Percentiles rank a stretch among this genome's conserved stretches.
Conservation (phyloP, 2,888 invertebrate species). For the Amblyjoppa proteus region DNA sequence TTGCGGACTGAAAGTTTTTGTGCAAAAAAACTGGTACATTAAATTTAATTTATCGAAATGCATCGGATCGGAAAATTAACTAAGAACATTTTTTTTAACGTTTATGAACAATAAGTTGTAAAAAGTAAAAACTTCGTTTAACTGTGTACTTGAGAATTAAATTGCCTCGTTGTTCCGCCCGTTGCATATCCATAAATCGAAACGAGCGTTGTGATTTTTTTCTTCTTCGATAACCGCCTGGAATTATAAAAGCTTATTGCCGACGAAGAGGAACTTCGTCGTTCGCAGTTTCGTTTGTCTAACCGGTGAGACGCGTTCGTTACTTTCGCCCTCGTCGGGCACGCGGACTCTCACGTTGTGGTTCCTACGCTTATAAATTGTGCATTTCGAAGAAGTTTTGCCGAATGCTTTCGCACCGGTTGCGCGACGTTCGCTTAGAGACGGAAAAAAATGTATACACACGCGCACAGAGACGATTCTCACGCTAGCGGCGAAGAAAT, state of each 20-base stretch:
- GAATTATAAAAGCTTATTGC: constrained; percentile 3
- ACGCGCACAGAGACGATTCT: constrained; percentile 22
- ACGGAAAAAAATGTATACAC: neutral
- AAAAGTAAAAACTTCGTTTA: no score
- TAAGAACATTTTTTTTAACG: no score
- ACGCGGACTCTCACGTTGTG: constrained; percentile 19
- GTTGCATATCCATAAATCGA: neutral
- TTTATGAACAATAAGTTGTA: no score
- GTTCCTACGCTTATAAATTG: constrained; percentile 56
- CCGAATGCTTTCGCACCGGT: constrained; percentile 24
- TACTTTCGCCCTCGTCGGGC: constrained; percentile 17
- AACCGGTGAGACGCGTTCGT: constrained; percentile 61
- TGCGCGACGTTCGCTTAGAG: constrained; percentile 21
- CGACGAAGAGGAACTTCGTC: neutral
- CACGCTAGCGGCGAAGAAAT: constrained; percentile 25
- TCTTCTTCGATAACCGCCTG: neutral
- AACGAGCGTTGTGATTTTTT: neutral
- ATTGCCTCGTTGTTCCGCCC: no score
- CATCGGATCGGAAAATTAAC: no score
- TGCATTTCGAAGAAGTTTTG: constrained; percentile 55
- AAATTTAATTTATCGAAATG: no score
- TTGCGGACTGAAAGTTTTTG: no score
- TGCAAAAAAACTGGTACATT: no score
- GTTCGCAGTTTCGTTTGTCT: constrained; percentile 48
- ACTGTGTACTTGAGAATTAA: no score